phyloP scores from a whole-genome alignment of 2,797 vertebrate species.

The Malacoctenus gilli region DNA sequence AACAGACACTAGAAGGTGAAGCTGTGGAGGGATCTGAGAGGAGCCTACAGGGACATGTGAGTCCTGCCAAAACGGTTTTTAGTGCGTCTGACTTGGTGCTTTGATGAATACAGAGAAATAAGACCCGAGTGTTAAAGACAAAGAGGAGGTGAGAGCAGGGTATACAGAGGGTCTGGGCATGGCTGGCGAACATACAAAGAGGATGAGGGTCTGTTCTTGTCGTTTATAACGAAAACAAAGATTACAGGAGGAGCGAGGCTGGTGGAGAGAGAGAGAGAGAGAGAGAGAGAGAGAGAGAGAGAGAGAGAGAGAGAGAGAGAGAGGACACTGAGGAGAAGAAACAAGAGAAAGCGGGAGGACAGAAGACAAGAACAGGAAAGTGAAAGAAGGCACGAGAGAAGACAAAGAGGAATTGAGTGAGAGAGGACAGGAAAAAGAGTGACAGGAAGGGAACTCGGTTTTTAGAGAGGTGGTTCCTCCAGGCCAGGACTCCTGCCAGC shows the following conservation, averaged over 20 bases:
- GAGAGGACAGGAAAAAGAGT: background rate
- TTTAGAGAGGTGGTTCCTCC: conserved; percentile 73
- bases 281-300: too few species aligned
- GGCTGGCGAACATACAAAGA: conserved; percentile 27
- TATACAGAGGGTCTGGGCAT: conserved; percentile 3
- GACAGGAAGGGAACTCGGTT: conserved; percentile 30
- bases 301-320: too few species aligned
- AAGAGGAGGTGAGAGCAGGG: conserved; percentile 22
- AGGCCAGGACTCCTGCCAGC: conserved; percentile 82
- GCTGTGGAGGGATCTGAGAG: conserved; percentile 1
- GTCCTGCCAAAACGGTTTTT: conserved; percentile 10
- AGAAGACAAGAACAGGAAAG: conserved; percentile 13
- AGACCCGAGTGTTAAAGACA: conserved; percentile 8
- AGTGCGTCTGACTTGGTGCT: conserved; percentile 26
- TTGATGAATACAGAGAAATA: conserved; percentile 39
- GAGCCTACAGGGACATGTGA: conserved; percentile 3
- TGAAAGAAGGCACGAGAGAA: background rate
- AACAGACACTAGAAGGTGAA: conserved; percentile 63
- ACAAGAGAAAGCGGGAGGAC: conserved; percentile 6
- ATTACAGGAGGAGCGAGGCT: too few species aligned
- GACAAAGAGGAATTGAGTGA: conserved; percentile 7
- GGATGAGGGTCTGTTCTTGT: conserved; percentile 6
- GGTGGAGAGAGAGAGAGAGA: too few species aligned
- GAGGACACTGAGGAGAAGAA: too few species aligned
- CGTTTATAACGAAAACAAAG: too few species aligned